These are phyloP conservation scores for Heteronetta atricapilla DNA, from an alignment of 2,113 vertebrate species.

Conservation along the genomic window DNA sequence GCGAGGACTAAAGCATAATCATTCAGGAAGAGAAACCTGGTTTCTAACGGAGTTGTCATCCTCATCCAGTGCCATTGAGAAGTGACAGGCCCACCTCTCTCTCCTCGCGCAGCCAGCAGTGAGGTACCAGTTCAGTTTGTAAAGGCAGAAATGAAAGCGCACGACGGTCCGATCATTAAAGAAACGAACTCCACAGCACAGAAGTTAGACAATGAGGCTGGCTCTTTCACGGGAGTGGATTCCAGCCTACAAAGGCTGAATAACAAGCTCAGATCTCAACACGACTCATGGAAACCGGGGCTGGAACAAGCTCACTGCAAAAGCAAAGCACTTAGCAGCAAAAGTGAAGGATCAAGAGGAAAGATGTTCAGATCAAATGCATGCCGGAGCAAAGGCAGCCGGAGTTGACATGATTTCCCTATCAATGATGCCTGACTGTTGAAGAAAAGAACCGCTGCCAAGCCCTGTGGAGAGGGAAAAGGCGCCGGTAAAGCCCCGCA, in stretches of 20 bases:
- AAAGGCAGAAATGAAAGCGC: not conserved
- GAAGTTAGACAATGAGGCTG: not conserved
- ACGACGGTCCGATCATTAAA: not conserved
- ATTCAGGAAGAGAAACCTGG: not conserved
- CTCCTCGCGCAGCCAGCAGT: not conserved
- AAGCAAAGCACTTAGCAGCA: not conserved
- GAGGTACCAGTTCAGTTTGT: not conserved
- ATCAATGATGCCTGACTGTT: not conserved
- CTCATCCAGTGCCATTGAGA: not conserved
- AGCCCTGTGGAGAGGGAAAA: not conserved
- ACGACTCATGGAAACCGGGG: accelerated
- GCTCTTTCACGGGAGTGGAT: not conserved
- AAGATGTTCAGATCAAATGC: not conserved
- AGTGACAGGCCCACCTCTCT: not conserved
- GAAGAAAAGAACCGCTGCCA: not conserved
- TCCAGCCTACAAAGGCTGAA: not conserved
- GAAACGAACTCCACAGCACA: not conserved
- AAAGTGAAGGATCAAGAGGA: not conserved
- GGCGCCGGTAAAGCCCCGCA: accelerated
- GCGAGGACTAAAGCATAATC: not conserved
- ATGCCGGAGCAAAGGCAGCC: not conserved
- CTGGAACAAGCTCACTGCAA: not conserved
- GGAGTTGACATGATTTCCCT: not conserved
- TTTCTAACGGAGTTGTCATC: not conserved
- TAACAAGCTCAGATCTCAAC: conserved; percentile 27